Evolutionary conservation across 2,113 vertebrate species (phyloP).

Genomic region (Platichthys flesus): DNA sequence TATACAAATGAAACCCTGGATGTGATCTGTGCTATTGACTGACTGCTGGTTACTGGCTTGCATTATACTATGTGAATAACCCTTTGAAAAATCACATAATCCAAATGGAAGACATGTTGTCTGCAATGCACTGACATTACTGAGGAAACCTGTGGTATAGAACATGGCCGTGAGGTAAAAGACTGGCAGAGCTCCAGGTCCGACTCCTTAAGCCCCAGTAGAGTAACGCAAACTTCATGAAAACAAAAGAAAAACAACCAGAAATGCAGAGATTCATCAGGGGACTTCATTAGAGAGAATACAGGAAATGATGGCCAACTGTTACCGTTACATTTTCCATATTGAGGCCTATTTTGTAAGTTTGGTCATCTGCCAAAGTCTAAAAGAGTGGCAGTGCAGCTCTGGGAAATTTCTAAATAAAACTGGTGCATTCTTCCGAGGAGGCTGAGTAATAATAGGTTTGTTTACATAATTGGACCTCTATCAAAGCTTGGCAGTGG

Average conservation of each 20-base stretch:
- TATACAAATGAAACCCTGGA: neutral
- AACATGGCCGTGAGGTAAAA: constrained; percentile 35
- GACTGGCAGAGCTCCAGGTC: neutral
- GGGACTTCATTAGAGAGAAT: constrained; percentile 23
- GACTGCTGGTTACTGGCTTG: neutral
- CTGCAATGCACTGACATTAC: constrained; percentile 28
- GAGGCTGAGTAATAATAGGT: constrained; percentile 64
- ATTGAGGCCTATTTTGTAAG: neutral
- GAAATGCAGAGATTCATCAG: neutral
- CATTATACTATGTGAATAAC: constrained; percentile 19
- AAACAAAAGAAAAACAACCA: constrained; percentile 10
- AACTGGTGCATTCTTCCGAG: constrained; percentile 35
- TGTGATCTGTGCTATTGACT: neutral
- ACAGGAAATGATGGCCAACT: neutral
- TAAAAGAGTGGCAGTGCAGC: constrained; percentile 37
- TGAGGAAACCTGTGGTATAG: constrained; percentile 27
- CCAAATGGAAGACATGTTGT: constrained; percentile 37
- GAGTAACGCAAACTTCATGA: constrained; percentile 3
- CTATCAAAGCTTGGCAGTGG: constrained; percentile 50
- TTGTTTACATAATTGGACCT: constrained; percentile 68
- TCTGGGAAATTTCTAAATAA: constrained; percentile 51
- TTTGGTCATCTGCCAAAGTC: constrained; percentile 5
- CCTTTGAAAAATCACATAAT: constrained; percentile 18
- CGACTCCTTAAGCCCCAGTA: neutral
- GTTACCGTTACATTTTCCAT: constrained; percentile 7